Evolutionary conservation across 2,888 invertebrate genomes (phyloP).

Genomic region (Microchrysa polita): DNA sequence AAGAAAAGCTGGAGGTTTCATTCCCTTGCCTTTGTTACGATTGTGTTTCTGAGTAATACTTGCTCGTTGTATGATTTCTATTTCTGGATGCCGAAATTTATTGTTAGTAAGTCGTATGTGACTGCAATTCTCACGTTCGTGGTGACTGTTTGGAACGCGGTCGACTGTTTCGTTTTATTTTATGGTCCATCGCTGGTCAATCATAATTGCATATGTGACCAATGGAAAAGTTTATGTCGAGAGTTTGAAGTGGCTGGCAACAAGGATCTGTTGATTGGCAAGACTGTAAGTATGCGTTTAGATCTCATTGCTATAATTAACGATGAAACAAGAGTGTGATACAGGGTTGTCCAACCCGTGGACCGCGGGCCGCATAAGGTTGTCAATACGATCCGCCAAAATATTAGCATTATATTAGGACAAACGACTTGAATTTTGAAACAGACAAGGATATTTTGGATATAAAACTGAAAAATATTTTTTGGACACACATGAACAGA

Average conservation of each 20-base stretch:
- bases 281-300: not conserved
- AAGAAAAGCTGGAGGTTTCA: not conserved
- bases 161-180: not conserved
- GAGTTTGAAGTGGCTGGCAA: not conserved
- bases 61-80: not conserved
- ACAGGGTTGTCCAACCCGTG: too few relatives aligned
- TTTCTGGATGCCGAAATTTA: too few relatives aligned
- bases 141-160: not conserved
- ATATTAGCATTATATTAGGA: too few relatives aligned
- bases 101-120: not conserved
- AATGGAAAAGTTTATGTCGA: not conserved
- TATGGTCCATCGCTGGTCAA: not conserved
- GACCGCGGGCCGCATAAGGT: too few relatives aligned
- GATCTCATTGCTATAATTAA: too few relatives aligned
- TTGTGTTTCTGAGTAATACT: not conserved
- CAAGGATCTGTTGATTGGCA: not conserved
- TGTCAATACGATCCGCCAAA: too few relatives aligned
- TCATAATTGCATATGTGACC: not conserved
- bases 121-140: not conserved
- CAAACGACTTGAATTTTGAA: too few relatives aligned
- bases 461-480: too few relatives aligned
- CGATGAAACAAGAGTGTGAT: too few relatives aligned
- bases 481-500: too few relatives aligned
- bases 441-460: too few relatives aligned
- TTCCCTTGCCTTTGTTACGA: not conserved